These are phyloP conservation scores for Circaetus cinerascens DNA, from an alignment of 2,113 vertebrate species.

Conservation along the genomic window DNA sequence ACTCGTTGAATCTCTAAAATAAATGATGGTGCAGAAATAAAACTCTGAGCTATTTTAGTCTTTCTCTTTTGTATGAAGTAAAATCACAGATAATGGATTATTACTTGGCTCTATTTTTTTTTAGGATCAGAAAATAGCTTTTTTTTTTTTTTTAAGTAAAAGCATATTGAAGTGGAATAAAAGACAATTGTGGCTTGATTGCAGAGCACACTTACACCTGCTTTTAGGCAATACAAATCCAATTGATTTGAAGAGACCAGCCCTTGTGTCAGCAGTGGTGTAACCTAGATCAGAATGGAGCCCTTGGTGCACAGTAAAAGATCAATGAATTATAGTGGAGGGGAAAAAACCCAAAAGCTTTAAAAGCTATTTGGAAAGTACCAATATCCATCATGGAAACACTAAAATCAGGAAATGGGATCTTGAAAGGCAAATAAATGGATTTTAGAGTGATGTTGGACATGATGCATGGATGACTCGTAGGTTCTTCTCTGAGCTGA, in stretches of 20 bases:
- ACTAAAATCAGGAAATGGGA: not conserved
- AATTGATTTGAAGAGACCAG: not conserved
- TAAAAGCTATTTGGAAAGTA: slow-evolving; percentile 10
- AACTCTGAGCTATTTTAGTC: not conserved
- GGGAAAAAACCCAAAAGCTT: not conserved
- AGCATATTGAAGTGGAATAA: slow-evolving; percentile 1
- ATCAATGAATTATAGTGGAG: not conserved
- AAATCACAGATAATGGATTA: not conserved
- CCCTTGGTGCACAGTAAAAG: not conserved
- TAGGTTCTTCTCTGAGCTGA: not conserved
- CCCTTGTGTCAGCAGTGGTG: not conserved
- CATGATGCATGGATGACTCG: not conserved
- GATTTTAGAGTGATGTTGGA: not conserved
- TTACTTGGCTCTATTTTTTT: not conserved
- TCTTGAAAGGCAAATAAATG: slow-evolving; percentile 33
- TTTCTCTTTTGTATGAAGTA: not conserved
- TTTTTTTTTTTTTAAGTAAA: not conserved
- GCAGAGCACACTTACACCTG: not conserved
- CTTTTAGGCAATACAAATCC: not conserved
- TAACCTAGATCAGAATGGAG: not conserved
- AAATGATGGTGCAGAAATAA: slow-evolving; percentile 9
- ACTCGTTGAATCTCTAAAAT: not conserved
- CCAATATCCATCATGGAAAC: slow-evolving; percentile 8
- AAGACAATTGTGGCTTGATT: not conserved
- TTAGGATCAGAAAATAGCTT: not conserved